Conservation (phyloP, 2,113 vertebrate genomes). For the Varanus salvator region DNA sequence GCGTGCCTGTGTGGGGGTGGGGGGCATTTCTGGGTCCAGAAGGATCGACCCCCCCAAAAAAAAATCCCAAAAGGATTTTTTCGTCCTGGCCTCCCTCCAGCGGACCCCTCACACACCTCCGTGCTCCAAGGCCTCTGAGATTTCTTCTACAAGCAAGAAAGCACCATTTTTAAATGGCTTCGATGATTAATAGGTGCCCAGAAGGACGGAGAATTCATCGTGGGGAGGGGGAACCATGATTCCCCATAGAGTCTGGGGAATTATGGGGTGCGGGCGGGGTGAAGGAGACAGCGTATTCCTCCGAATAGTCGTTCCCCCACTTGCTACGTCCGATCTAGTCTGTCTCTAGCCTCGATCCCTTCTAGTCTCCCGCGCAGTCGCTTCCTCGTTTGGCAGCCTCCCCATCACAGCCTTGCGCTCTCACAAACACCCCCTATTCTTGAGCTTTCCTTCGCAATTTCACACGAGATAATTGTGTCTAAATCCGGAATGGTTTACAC, state of each 20-base stretch:
- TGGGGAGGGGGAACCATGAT: neutral
- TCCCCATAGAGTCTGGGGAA: neutral
- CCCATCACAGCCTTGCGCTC: neutral
- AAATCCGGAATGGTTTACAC: constrained; percentile 5
- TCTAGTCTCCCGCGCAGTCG: neutral
- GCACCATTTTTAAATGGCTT: neutral
- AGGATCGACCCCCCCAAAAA: too few relatives aligned
- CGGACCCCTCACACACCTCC: neutral
- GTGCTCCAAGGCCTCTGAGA: too few relatives aligned
- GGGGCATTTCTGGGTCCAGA: too few relatives aligned
- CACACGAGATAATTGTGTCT: constrained; percentile 32
- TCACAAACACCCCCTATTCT: neutral
- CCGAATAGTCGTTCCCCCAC: neutral
- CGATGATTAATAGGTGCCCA: neutral
- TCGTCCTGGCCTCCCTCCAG: neutral
- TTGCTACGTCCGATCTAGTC: too few relatives aligned
- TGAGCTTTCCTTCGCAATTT: constrained; percentile 32
- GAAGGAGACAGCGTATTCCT: neutral
- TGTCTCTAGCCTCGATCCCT: neutral
- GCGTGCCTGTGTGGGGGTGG: too few relatives aligned
- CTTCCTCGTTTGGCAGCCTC: neutral
- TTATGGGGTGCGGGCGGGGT: neutral
- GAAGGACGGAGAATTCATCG: neutral
- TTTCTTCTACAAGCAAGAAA: neutral
- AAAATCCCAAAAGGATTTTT: too few relatives aligned